Conservation (phyloP, 1,140 invertebrate species). For the Drosophila carrolli region DNA sequence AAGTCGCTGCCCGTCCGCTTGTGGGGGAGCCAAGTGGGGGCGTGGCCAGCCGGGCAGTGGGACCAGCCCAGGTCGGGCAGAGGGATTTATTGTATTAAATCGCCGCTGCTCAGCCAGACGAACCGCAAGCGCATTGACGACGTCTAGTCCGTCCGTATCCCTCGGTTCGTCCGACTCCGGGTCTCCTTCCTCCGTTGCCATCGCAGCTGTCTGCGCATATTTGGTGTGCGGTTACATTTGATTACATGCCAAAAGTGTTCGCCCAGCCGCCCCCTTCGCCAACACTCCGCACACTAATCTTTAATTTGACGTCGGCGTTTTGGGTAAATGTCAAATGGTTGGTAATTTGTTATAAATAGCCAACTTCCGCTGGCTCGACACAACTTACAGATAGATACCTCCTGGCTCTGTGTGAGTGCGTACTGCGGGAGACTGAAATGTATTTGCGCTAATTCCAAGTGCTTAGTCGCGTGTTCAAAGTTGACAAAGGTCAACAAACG, state of each 20-base stretch:
- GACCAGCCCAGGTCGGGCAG: slow-evolving; percentile 1
- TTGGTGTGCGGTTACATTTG: slow-evolving; percentile 79
- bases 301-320: slow-evolving; percentile 66
- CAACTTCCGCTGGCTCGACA: slow-evolving; percentile 64
- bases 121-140: slow-evolving; percentile 49
- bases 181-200: not conserved
- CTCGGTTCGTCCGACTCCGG: not conserved
- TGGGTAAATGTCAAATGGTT: slow-evolving; percentile 80
- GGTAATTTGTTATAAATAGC: slow-evolving; percentile 83
- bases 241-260: slow-evolving; percentile 73
- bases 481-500: slow-evolving; percentile 81
- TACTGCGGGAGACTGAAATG: slow-evolving; percentile 36
- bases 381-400: slow-evolving; percentile 30
- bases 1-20: not conserved
- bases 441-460: slow-evolving; percentile 75
- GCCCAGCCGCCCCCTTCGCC: slow-evolving; percentile 34
- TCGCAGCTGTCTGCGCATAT: slow-evolving; percentile 59
- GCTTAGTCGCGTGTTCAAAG: slow-evolving; percentile 72
- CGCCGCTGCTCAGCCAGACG: slow-evolving; percentile 51
- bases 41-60: slow-evolving; percentile 6
- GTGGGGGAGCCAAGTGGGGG: slow-evolving; percentile 6
- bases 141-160: slow-evolving; percentile 1
- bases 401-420: slow-evolving; percentile 6
- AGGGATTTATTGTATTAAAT: slow-evolving; percentile 74
- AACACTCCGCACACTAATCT: slow-evolving; percentile 44